phyloP scores from a whole-genome alignment of 2,797 vertebrate species.

The Chaetophractus vellerosus region DNA sequence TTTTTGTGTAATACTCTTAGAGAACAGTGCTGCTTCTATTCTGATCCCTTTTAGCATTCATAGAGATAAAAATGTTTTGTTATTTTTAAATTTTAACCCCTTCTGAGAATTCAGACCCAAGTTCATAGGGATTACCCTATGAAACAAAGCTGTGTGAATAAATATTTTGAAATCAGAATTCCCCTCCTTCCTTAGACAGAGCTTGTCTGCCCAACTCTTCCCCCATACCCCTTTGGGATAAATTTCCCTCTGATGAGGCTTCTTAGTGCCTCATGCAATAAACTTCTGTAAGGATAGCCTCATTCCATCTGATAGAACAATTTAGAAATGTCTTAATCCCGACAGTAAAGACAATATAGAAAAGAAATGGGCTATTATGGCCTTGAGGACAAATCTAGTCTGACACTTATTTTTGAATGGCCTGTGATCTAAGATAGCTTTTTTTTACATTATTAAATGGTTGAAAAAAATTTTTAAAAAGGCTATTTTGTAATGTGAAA shows the following conservation, averaged over 20 bases:
- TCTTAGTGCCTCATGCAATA: neutral
- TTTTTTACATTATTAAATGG: neutral
- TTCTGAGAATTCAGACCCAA: neutral
- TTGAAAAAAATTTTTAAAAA: neutral
- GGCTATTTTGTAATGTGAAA: neutral
- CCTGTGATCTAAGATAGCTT: neutral
- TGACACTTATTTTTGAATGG: neutral
- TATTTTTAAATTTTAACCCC: neutral
- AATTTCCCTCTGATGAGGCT: neutral
- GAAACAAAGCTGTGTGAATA: neutral
- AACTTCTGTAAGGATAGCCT: neutral
- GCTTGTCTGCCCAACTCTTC: neutral
- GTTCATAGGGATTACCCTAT: neutral
- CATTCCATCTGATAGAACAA: neutral
- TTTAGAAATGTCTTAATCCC: conserved; percentile 12
- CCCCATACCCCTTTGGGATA: neutral
- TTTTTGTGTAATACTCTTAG: neutral
- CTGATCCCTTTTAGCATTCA: neutral
- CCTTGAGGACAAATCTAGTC: neutral
- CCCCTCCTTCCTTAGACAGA: neutral
- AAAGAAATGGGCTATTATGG: neutral
- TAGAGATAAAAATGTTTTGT: neutral
- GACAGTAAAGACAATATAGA: neutral
- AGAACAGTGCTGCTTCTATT: neutral
- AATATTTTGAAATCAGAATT: neutral